phyloP scores from a whole-genome alignment of 37 sponge, comb jelly and placozoan species.

The Chondrilla cf. caribensis region DNA sequence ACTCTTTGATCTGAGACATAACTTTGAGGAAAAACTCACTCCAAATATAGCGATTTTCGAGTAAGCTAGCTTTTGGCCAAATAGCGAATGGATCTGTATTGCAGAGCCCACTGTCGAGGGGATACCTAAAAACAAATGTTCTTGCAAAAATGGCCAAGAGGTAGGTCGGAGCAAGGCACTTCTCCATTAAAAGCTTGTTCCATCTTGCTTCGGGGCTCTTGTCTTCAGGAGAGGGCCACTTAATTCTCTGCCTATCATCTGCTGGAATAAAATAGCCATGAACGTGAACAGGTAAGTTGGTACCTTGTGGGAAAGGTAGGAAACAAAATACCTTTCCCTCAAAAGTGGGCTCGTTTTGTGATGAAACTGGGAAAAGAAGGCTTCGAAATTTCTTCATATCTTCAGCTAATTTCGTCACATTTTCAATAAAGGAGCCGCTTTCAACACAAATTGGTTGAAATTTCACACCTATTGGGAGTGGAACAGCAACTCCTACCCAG shows the following conservation, averaged over 20 bases:
- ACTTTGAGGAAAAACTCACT: conserved; percentile 17
- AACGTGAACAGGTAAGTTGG: conserved; percentile 61
- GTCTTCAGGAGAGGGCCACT: conserved; percentile 76
- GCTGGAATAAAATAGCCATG: conserved; percentile 80
- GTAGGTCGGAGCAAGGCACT: conserved; percentile 45
- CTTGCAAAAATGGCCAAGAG: conserved; percentile 28
- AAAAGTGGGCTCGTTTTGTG: not conserved
- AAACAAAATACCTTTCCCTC: conserved; percentile 74
- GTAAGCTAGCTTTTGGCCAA: conserved; percentile 48
- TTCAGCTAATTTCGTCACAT: not conserved
- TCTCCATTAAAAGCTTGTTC: conserved; percentile 50
- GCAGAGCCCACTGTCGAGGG: not conserved
- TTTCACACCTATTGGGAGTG: conserved; percentile 7
- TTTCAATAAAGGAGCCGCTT: not conserved
- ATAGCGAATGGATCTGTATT: conserved; percentile 46
- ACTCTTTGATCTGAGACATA: not conserved
- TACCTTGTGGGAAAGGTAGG: conserved; percentile 66
- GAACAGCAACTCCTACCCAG: conserved; percentile 70
- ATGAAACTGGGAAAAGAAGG: too few species aligned
- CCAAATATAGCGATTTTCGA: conserved; percentile 42
- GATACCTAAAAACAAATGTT: conserved; percentile 9
- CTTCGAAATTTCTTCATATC: not conserved
- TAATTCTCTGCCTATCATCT: conserved; percentile 66
- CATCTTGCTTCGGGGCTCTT: conserved; percentile 63
- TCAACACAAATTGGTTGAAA: not conserved